Evolutionary conservation across 2,888 invertebrate genomes (phyloP).

Genomic region (Hanleya hanleyi): DNA sequence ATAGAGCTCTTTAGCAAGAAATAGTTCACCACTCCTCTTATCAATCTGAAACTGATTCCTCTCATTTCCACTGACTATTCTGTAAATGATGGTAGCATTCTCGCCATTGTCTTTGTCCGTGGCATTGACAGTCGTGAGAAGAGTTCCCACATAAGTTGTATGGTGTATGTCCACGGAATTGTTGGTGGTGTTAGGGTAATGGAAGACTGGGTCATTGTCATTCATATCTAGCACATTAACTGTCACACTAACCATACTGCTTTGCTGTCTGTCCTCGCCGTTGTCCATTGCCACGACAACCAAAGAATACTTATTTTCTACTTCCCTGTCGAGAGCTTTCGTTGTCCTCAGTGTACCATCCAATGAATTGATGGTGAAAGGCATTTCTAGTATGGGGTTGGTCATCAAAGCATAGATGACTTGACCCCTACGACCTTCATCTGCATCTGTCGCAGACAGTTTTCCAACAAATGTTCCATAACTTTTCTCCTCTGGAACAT

Average conservation of each 20-base stretch:
- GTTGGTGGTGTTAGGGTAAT: background rate
- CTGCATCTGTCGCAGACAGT: background rate
- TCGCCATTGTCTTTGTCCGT: background rate
- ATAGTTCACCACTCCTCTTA: background rate
- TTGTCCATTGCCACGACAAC: background rate
- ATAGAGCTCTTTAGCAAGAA: background rate
- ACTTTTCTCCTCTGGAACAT: background rate
- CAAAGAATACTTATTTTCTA: background rate
- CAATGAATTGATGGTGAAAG: background rate
- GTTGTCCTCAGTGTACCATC: background rate
- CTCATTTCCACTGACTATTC: background rate
- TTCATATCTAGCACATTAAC: background rate
- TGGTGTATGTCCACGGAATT: background rate
- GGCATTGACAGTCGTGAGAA: background rate
- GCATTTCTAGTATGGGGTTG: background rate
- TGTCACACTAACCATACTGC: background rate
- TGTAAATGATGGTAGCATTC: background rate
- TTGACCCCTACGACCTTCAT: background rate
- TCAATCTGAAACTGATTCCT: slow-evolving; percentile 1
- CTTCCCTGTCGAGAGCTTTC: background rate
- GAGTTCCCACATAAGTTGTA: background rate
- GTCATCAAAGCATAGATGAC: background rate
- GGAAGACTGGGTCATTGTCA: background rate
- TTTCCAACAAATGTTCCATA: background rate
- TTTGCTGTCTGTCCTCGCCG: background rate